phyloP scores from a whole-genome alignment of 2,113 vertebrate genomes.

The Polypterus bichir region DNA sequence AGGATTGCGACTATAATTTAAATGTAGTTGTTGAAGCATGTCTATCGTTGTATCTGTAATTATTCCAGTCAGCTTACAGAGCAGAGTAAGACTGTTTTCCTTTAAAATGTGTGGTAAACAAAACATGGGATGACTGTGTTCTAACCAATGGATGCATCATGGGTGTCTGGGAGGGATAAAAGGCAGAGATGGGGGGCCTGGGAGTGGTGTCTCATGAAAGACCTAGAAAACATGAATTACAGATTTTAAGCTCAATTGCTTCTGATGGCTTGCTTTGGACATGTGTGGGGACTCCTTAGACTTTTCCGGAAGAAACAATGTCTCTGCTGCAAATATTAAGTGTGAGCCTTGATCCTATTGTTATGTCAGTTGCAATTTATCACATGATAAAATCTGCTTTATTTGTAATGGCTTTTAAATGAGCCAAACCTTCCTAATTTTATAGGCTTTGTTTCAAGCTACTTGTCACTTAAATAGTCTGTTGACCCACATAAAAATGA shows the following conservation, averaged over 20 bases:
- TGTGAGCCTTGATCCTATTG: conserved; percentile 36
- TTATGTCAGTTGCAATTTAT: conserved; percentile 27
- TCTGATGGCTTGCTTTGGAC: conserved; percentile 1
- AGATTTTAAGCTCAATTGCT: neutral
- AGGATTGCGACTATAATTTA: no score
- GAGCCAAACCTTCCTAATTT: conserved; percentile 23
- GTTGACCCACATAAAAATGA: conserved; percentile 12
- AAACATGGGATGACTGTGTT: conserved; percentile 26
- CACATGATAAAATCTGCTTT: conserved; percentile 7
- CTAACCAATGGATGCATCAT: conserved; percentile 13
- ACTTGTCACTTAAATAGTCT: conserved; percentile 3
- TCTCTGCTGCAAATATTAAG: conserved; percentile 30
- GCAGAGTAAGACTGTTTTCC: no score
- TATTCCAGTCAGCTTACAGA: no score
- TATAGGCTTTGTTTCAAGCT: conserved; percentile 17
- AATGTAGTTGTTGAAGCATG: no score
- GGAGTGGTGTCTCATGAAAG: neutral
- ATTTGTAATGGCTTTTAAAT: conserved; percentile 13
- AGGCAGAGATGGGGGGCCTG: conserved; percentile 5
- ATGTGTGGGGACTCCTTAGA: conserved; percentile 15
- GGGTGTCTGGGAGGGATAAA: conserved; percentile 19
- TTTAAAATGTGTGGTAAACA: conserved; percentile 10
- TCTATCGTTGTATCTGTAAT: no score
- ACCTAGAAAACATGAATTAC: neutral
- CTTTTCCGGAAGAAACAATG: conserved; percentile 38